These are phyloP conservation scores for Leptopilina myrica DNA, from an alignment of 2,888 invertebrate genomes.

Conservation along the genomic window DNA sequence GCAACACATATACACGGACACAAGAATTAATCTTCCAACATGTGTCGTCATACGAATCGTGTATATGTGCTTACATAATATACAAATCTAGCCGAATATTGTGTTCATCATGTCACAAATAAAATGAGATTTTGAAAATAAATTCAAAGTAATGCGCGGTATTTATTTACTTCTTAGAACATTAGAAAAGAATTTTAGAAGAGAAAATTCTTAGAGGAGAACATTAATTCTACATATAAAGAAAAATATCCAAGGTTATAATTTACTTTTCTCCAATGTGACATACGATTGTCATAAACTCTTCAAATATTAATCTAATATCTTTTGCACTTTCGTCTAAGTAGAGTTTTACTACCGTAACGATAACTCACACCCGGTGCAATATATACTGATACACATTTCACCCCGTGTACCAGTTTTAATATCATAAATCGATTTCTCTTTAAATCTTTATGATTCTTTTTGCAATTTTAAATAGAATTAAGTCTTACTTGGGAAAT, in stretches of 20 bases:
- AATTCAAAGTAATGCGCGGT: too few relatives aligned
- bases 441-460: slow-evolving; percentile 31
- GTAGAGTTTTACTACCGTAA: slow-evolving; percentile 56
- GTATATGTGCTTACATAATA: slow-evolving; percentile 24
- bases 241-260: slow-evolving; percentile 15
- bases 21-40: slow-evolving; percentile 31
- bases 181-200: too few relatives aligned
- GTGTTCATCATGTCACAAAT: background rate
- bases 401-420: slow-evolving; percentile 1
- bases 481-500: background rate
- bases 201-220: too few relatives aligned
- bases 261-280: slow-evolving; percentile 13
- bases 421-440: slow-evolving; percentile 49
- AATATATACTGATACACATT: slow-evolving; percentile 34
- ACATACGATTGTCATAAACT: slow-evolving; percentile 47
- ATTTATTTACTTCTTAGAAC: too few relatives aligned
- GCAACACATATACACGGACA: background rate
- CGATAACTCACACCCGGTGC: slow-evolving; percentile 51
- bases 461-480: background rate
- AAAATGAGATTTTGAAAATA: too few relatives aligned
- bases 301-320: slow-evolving; percentile 28
- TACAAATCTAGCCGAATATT: slow-evolving; percentile 11
- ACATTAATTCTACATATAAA: too few relatives aligned
- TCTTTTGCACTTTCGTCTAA: slow-evolving; percentile 46
- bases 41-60: slow-evolving; percentile 7